A percentile compares a stretch with the other conserved stretches of the same genome.
These are phyloP conservation scores for Diuraphis noxia DNA, from an alignment of 1,140 invertebrate species.

Conservation along the genomic window DNA sequence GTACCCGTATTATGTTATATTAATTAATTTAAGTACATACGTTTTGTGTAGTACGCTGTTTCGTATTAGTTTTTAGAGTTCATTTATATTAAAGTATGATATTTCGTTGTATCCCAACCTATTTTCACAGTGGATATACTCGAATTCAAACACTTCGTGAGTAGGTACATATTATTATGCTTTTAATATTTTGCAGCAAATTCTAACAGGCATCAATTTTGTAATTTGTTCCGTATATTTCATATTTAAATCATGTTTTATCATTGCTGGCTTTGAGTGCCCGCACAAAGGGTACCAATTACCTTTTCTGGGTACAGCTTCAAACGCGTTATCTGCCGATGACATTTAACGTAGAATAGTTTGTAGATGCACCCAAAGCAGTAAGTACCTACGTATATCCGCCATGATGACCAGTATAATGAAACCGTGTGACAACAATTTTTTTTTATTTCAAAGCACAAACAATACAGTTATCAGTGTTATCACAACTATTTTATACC, in stretches of 20 bases:
- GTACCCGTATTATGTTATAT: too few relatives aligned
- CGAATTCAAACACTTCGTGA: not conserved
- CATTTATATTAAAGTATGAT: too few relatives aligned
- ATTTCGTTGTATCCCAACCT: too few relatives aligned
- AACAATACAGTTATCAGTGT: not conserved
- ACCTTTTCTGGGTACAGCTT: not conserved
- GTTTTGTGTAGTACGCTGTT: not conserved
- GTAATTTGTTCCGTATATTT: not conserved
- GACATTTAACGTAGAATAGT: conserved; percentile 1
- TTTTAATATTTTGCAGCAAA: not conserved
- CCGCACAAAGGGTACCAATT: conserved; percentile 9
- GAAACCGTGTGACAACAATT: not conserved
- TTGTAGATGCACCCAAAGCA: not conserved
- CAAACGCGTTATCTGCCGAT: conserved; percentile 28
- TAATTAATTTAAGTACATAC: not conserved
- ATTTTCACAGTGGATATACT: not conserved
- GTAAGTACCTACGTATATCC: not conserved
- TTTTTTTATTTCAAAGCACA: not conserved
- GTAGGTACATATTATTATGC: too few relatives aligned
- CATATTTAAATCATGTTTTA: not conserved
- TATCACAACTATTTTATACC: not conserved
- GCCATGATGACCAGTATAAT: not conserved
- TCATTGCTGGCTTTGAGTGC: not conserved
- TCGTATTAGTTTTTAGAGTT: too few relatives aligned
- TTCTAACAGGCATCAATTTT: not conserved